Conservation (phyloP, 1,140 invertebrate species). For the Onthophagus taurus region DNA sequence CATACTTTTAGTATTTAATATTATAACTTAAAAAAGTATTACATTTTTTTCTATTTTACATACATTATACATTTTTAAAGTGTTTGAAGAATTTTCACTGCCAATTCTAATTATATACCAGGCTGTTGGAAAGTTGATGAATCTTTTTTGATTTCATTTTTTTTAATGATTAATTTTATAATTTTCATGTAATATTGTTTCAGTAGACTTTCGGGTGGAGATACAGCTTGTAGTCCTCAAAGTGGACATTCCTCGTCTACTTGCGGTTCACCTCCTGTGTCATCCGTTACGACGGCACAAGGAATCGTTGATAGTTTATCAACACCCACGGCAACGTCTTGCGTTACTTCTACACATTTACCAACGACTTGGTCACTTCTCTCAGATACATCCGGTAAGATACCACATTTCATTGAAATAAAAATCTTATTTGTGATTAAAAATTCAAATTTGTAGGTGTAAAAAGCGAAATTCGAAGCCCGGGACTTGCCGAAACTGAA, state of each 20-base stretch:
- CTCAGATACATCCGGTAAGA: slow-evolving; percentile 14
- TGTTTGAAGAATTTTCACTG: no score
- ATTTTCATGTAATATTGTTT: slow-evolving; percentile 3
- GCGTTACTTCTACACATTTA: slow-evolving; percentile 23
- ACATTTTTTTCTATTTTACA: no score
- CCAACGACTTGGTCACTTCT: slow-evolving; percentile 27
- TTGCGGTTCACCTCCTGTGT: slow-evolving; percentile 31
- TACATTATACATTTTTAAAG: no score
- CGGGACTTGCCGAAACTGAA: slow-evolving; percentile 44
- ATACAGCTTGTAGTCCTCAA: slow-evolving; percentile 31
- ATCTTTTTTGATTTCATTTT: no score
- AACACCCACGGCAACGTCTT: slow-evolving; percentile 19
- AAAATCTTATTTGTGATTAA: neutral
- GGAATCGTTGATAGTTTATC: slow-evolving; percentile 10
- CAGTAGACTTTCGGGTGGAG: slow-evolving; percentile 27
- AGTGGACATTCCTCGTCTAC: slow-evolving; percentile 34
- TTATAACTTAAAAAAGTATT: no score
- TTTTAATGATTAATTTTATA: neutral
- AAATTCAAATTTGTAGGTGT: slow-evolving; percentile 33
- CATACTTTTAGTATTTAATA: no score
- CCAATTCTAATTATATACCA: no score
- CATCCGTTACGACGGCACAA: slow-evolving; percentile 22
- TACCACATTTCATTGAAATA: neutral
- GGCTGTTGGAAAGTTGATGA: no score
- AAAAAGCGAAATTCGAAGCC: slow-evolving; percentile 51